A percentile compares a stretch with the other conserved stretches of the same genome.
Conservation (phyloP, 1,140 invertebrate species). For the Paralvinella palmiformis region DNA sequence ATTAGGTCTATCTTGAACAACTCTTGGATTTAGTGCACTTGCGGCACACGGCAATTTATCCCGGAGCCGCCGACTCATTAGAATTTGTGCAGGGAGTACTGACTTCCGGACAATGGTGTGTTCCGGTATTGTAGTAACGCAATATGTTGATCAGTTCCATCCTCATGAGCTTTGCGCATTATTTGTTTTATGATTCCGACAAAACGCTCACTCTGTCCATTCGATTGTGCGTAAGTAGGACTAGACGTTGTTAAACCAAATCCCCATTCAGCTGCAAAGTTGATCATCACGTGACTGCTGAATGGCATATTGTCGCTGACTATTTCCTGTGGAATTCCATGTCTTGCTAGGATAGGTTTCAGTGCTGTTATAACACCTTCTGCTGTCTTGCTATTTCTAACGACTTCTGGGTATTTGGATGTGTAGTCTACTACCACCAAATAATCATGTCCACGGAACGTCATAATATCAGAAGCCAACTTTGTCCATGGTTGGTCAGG, state of each 20-base stretch:
- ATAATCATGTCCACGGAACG: not conserved
- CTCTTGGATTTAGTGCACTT: no score
- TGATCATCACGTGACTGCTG: not conserved
- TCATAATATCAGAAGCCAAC: slow-evolving; percentile 8
- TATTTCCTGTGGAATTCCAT: slow-evolving; percentile 7
- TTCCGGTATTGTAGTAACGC: no score
- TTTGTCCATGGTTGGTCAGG: slow-evolving; percentile 11
- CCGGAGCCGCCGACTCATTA: no score
- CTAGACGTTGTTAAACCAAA: not conserved
- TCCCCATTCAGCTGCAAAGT: slow-evolving; percentile 12
- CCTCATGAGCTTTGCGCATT: slow-evolving; percentile 9
- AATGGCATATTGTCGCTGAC: slow-evolving; percentile 17
- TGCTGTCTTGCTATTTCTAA: slow-evolving; percentile 2
- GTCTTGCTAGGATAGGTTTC: not conserved
- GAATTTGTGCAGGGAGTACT: no score
- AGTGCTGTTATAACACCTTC: not conserved
- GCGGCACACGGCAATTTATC: no score
- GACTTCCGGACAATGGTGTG: no score
- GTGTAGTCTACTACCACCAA: slow-evolving; percentile 16
- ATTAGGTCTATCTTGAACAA: no score
- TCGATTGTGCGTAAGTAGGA: not conserved
- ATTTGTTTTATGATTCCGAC: slow-evolving; percentile 8
- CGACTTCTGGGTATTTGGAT: slow-evolving; percentile 10
- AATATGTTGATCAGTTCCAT: not conserved
- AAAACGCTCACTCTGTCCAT: slow-evolving; percentile 7